Percentiles rank a stretch among this genome's conserved stretches.
Conservation (phyloP, 2,113 vertebrate species). For the Crotalus viridis region DNA sequence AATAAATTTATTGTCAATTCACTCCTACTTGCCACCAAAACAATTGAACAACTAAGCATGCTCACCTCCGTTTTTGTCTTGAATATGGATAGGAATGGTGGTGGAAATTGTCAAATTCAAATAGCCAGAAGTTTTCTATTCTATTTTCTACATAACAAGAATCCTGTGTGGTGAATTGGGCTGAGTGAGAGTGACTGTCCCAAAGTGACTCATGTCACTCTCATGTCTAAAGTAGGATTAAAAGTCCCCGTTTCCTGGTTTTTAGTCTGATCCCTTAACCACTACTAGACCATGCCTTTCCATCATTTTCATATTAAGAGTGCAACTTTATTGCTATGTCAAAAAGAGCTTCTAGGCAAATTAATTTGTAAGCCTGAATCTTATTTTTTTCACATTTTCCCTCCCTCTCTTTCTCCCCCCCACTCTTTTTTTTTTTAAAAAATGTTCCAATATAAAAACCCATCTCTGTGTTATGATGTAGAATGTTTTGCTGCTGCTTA, state of each 20-base stretch:
- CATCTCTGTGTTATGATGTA: background rate
- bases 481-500: background rate
- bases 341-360: background rate
- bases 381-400: background rate
- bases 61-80: no score
- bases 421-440: background rate
- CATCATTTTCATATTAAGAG: background rate
- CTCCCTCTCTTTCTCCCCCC: background rate
- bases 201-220: background rate
- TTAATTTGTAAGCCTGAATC: background rate
- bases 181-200: background rate
- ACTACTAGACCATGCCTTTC: no score
- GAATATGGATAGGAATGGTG: no score
- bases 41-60: no score
- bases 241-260: background rate
- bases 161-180: background rate
- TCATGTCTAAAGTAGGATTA: background rate
- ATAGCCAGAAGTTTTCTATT: no score
- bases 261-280: background rate
- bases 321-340: background rate
- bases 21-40: no score
- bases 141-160: background rate
- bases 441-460: background rate
- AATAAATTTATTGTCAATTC: background rate
- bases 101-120: no score